Base-by-base conservation (phyloP, 1,140 invertebrate genomes). In the Tachypleus tridentatus region DNA sequence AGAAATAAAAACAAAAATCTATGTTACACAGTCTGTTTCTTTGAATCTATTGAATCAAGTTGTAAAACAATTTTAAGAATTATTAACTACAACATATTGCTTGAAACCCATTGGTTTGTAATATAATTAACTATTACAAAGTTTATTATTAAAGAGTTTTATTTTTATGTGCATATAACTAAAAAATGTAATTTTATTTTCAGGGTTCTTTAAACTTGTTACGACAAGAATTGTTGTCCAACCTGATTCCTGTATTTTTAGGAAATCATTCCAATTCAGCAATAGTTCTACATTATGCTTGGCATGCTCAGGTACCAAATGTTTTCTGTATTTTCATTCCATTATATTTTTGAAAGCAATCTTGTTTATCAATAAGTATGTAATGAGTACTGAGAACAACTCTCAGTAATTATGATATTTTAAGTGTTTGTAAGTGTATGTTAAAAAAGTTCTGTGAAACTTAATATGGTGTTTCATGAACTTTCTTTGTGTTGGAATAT, bases 221-320 rank as follows among this genome's bases (percentile, higher is more conserved):
- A 51, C 76, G 77, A 62, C 89, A 93, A 77, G 93, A 97, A 75
- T 75, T 97, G 54, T 81, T 97, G 50, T 84, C 85, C 58, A 87
- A 82, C 56, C 75, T 97, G 7, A 89, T 98, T 74, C 91, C 92
- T 3, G 87, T 93, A 62, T 97, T 97, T 77, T 79, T 97, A 10
- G 86, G 87, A 9, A 96, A 94, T 79, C 93, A 97, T 82, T 90
- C 91, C 3, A 97, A 97, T 77, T 90, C 90, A 60, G 91, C 84
- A 66, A 89, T 91, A 10, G 89, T 98, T 62, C 79, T 98, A 48
- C 92, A 97, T 77, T 87, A 93, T 76, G 92, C 93, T 1, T 98
- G 96, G 96, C 91, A 82, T 69, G 76, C 77, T 71, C 80, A 79
- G 75, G 78, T 77, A 68, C 61, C 63, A 49, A 53, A 57, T 10